Evolutionary conservation across 2,888 invertebrate species (phyloP), one percentile per base, ranked within the genome.

Genomic region (Nematopogon swammerdamellus): DNA sequence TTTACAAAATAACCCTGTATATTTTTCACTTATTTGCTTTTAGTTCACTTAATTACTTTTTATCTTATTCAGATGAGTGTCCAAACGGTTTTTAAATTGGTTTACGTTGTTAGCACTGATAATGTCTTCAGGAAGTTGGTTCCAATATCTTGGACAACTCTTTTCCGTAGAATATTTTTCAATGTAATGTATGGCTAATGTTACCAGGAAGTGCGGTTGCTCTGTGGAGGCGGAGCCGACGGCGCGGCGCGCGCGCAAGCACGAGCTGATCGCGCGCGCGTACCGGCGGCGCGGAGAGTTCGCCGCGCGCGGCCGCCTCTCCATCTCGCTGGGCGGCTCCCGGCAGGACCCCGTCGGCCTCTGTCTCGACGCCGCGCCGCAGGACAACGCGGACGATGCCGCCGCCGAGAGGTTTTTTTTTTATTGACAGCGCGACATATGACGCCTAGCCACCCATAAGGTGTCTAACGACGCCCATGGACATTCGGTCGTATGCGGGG

Each of bases 311-410:
- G 94, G 93, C 6, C 82, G 92, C 11, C 81, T 96, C 45, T 95
- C 95, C 45, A 89, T 96, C 62, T 92, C 91, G 55, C 87, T 95
- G 55, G 89, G 89, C 54, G 92, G 92, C 56, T 87, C 89, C 3
- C 89, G 94, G 58, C 92, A 92, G 54, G 97, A 97, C 77, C 97
- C 97, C 10, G 90, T 96, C 10, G 92, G 91, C 2, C 71, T 92
- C 43, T 72, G 74, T 51, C 61, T 79, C 44, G 76, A 76, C 62
- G 68, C 72, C 53, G 60, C 66, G 57, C 77, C 74, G 16, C 59
- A 64, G 2, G 69, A 76, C 60, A 74, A 67, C 54, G 69, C 70
- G 1, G 72, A 74, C 25, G 75, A 76, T 49, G 70, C 61, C 16
- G 74, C 74, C 49, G 77, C 72, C 44, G 77, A 79, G 56, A 79